A percentile compares a stretch with the other conserved stretches of the same genome.
These are phyloP conservation scores for Gymnosoma rotundatum DNA, from an alignment of 2,888 invertebrate species.

Conservation along the genomic window DNA sequence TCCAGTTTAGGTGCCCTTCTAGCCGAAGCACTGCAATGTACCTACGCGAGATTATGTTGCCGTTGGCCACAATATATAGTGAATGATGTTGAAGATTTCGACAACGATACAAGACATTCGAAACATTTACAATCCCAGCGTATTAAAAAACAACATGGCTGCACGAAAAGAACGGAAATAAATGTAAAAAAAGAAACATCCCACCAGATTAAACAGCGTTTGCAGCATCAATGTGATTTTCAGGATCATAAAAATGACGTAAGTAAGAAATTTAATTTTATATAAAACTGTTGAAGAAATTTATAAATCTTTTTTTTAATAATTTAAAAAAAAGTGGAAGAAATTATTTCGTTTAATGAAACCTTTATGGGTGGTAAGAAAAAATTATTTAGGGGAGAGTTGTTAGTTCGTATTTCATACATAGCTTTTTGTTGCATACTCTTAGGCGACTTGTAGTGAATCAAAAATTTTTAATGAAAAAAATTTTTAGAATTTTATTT, in stretches of 20 bases:
- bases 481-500: too few relatives aligned
- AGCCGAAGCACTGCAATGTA: slow-evolving; percentile 89
- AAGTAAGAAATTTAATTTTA: slow-evolving; percentile 38
- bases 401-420: too few relatives aligned
- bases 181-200: slow-evolving; percentile 19
- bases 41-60: slow-evolving; percentile 82
- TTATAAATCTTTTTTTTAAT: neutral
- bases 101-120: slow-evolving; percentile 11
- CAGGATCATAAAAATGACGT: slow-evolving; percentile 61
- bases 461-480: too few relatives aligned
- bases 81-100: slow-evolving; percentile 32
- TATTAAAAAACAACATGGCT: slow-evolving; percentile 33
- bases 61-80: slow-evolving; percentile 58
- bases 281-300: neutral
- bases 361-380: neutral
- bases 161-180: slow-evolving; percentile 11
- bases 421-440: too few relatives aligned
- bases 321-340: neutral
- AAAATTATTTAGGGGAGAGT: too few relatives aligned
- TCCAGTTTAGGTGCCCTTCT: slow-evolving; percentile 92
- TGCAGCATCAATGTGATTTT: slow-evolving; percentile 63
- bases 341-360: neutral
- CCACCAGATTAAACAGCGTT: slow-evolving; percentile 48
- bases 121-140: slow-evolving; percentile 19
- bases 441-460: too few relatives aligned